phyloP scores from a whole-genome alignment of 2,888 invertebrate genomes.

The Spialia ferax region DNA sequence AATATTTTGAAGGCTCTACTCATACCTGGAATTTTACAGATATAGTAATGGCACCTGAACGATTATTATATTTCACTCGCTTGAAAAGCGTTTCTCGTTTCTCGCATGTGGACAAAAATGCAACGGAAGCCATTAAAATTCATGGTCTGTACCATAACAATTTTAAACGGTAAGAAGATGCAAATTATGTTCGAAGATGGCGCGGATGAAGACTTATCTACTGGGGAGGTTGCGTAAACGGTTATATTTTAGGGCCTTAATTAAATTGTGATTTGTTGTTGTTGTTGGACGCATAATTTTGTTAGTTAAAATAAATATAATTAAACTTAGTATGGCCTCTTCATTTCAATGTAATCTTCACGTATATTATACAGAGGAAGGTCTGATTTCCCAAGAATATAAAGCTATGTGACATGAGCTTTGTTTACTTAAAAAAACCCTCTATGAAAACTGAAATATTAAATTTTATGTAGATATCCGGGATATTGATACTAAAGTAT shows the following conservation, averaged over 20 bases:
- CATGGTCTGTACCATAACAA: slow-evolving; percentile 29
- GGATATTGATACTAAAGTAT: neutral
- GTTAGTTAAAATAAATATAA: neutral
- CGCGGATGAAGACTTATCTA: slow-evolving; percentile 15
- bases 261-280: slow-evolving; percentile 17
- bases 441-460: too few relatives aligned
- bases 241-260: slow-evolving; percentile 6
- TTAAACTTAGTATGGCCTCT: neutral
- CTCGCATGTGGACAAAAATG: neutral
- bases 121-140: slow-evolving; percentile 23
- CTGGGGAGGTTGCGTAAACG: slow-evolving; percentile 16
- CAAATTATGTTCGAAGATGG: slow-evolving; percentile 25
- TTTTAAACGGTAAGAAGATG: slow-evolving; percentile 34
- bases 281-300: slow-evolving; percentile 1
- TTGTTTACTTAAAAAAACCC: too few relatives aligned
- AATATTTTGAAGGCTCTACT: too few relatives aligned
- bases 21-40: too few relatives aligned
- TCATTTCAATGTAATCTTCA: too few relatives aligned
- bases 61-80: neutral
- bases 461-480: too few relatives aligned
- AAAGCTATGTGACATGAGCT: too few relatives aligned
- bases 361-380: too few relatives aligned
- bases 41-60: too few relatives aligned
- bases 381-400: too few relatives aligned
- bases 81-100: neutral